Percentiles rank a stretch among this genome's conserved stretches.
These are phyloP conservation scores for Cydia splendana DNA, from an alignment of 1,140 invertebrate genomes.

Conservation along the genomic window DNA sequence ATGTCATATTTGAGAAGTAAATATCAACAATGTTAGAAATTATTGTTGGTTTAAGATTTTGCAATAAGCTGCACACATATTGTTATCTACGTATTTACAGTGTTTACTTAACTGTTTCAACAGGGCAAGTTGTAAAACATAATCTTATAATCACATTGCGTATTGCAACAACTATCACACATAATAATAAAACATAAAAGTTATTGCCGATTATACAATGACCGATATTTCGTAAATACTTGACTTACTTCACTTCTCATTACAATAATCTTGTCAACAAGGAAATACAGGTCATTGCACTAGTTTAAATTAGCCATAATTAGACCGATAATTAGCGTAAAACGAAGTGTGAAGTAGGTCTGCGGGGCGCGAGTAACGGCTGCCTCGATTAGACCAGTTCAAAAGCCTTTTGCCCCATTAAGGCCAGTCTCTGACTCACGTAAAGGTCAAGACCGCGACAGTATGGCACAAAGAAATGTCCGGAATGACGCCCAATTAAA, in stretches of 20 bases:
- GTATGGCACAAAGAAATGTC: conserved; percentile 43
- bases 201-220: not conserved
- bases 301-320: conserved; percentile 41
- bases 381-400: conserved; percentile 45
- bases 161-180: not conserved
- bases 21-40: too few species aligned
- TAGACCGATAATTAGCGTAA: conserved; percentile 42
- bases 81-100: conserved; percentile 6
- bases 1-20: too few species aligned
- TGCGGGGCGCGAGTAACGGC: conserved; percentile 50
- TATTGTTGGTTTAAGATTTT: not conserved
- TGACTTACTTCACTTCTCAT: not conserved
- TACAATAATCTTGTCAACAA: not conserved
- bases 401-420: conserved; percentile 62
- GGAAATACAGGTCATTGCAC: conserved; percentile 29
- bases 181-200: conserved; percentile 15
- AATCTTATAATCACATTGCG: conserved; percentile 14
- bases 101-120: conserved; percentile 4
- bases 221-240: not conserved
- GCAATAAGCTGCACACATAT: conserved; percentile 12
- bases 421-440: conserved; percentile 51
- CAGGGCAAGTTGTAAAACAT: conserved; percentile 15
- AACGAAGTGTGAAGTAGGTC: conserved; percentile 37
- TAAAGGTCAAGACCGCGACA: conserved; percentile 61
- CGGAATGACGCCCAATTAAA: not conserved